Evolutionary conservation across 2,888 invertebrate genomes (phyloP), one percentile per base, ranked within the genome.

Genomic region (Stegophylla sp.): DNA sequence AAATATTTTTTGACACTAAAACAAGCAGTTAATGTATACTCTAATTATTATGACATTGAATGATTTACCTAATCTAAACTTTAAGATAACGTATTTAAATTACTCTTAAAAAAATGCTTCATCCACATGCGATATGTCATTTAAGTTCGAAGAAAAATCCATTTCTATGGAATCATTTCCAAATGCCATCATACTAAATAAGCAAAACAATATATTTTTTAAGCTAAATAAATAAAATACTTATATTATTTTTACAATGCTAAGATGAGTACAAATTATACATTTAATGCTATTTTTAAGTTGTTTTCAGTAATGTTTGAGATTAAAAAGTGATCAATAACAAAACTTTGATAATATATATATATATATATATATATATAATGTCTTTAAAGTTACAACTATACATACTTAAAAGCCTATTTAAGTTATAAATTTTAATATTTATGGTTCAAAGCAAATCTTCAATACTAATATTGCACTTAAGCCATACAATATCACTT

Each of bases 101-200:
- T 59, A 67, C 28, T 48, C n/a, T 77, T 59, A 77, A 77, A 77
- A 77, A 69, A 77, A 77, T n/a, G 69, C 77, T 77, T 77, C 77
- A 79, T 79, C 79, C 79, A 79, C 79, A 79, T 71, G 69, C 79
- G 79, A 79, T 71, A 79, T 79, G 79, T 79, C 79, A 79, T 79
- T 79, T 79, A 79, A 79, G 79, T 79, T 79, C 51, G 79, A 71
- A 71, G 79, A 69, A 71, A 79, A 79, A 63, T 79, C 79, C 79
- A 79, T 79, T 79, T 79, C 79, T 79, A 79, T 61, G 20, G 79
- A 79, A 59, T 79, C 79, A 79, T 79, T 79, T 69, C 79, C 79
- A 79, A 79, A 79, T 71, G 79, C 23, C 79, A 79, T 79, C 79
- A 79, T 71, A 79, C 79, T 79, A 79, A 79, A 79, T 79, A 79